Evolutionary conservation across 2,797 vertebrate genomes (phyloP).

Genomic region (Geotrypetes seraphini): DNA sequence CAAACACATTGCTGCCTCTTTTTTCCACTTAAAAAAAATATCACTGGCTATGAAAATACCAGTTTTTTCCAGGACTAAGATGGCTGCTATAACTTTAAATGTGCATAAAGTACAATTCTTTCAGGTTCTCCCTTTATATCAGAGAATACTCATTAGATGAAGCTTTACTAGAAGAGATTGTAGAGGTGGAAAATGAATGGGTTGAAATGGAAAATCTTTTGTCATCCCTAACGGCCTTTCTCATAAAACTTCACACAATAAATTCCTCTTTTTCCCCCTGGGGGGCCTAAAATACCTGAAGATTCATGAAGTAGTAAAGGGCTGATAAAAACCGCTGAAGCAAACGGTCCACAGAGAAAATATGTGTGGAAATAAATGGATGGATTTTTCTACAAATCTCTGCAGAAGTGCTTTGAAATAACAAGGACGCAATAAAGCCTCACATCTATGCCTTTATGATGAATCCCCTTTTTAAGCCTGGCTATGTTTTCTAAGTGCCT

Average conservation of each 20-base stretch:
- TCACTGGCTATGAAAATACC: too few species aligned
- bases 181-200: too few species aligned
- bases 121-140: too few species aligned
- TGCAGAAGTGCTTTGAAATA: constrained; percentile 17
- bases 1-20: too few species aligned
- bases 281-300: constrained; percentile 28
- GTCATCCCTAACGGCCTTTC: constrained; percentile 20
- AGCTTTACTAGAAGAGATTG: too few species aligned
- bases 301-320: constrained; percentile 33
- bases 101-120: too few species aligned
- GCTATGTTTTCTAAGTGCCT: constrained; percentile 12
- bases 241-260: constrained; percentile 31
- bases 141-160: too few species aligned
- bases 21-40: too few species aligned
- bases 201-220: constrained; percentile 14
- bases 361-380: too few species aligned
- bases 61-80: too few species aligned
- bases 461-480: constrained; percentile 20
- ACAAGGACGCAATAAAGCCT: constrained; percentile 32
- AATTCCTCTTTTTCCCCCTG: constrained; percentile 26
- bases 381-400: constrained; percentile 30
- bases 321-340: constrained; percentile 38
- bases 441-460: constrained; percentile 24
- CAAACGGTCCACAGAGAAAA: constrained; percentile 38
- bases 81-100: too few species aligned